Percentiles rank a stretch among this genome's conserved stretches.
phyloP scores from a whole-genome alignment of 2,113 vertebrate species.

The Gavialis gangeticus region DNA sequence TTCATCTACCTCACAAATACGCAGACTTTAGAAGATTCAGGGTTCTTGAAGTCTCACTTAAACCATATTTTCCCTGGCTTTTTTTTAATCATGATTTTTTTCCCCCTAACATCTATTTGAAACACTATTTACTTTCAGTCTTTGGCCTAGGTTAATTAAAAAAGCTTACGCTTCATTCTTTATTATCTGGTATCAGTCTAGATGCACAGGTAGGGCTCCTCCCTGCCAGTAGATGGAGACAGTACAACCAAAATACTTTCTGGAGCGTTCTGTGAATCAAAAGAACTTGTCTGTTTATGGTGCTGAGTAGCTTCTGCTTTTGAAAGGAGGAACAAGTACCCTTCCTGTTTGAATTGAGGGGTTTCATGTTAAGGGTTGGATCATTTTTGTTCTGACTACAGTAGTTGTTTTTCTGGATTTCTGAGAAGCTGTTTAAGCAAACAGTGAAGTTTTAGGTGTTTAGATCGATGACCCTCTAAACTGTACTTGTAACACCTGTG shows the following conservation, averaged over 20 bases:
- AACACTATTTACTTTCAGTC: neutral
- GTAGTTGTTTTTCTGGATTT: neutral
- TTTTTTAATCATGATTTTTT: neutral
- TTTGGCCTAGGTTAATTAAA: neutral
- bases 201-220: neutral
- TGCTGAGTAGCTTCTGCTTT: neutral
- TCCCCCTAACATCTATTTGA: neutral
- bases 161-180: neutral
- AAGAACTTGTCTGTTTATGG: neutral
- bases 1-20: neutral
- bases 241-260: neutral
- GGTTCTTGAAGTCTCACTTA: neutral
- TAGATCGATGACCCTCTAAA: rapidly evolving
- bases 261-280: neutral
- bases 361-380: neutral
- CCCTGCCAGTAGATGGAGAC: neutral
- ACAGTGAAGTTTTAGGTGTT: neutral
- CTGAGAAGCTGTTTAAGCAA: neutral
- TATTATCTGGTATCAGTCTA: neutral
- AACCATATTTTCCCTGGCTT: neutral
- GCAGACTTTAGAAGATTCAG: neutral
- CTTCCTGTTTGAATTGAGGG: neutral
- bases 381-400: neutral
- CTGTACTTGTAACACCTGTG: neutral
- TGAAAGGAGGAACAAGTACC: neutral